A percentile compares a stretch with the other conserved stretches of the same genome.
Evolutionary conservation across 2,888 invertebrate species (phyloP).

Genomic region (Conomelus anceps): DNA sequence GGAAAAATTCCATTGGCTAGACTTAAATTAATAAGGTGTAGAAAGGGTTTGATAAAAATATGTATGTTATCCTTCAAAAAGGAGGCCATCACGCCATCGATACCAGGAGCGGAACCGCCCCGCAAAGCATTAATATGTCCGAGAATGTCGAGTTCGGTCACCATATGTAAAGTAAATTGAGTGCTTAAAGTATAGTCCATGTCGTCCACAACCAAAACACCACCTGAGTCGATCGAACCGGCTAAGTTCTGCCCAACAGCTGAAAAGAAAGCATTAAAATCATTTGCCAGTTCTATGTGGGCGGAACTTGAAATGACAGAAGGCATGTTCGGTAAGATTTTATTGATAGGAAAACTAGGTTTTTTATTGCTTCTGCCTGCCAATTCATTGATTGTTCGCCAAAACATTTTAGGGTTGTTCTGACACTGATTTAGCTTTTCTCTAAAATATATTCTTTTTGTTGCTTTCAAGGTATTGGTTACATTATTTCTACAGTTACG

Average conservation of each 20-base stretch:
- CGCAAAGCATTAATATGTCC: slow-evolving; percentile 1
- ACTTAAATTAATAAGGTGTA: too few relatives aligned
- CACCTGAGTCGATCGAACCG: slow-evolving; percentile 2
- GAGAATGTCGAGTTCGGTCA: slow-evolving; percentile 11
- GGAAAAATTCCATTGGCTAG: slow-evolving; percentile 21
- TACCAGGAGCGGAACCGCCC: too few relatives aligned
- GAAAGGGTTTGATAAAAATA: slow-evolving; percentile 14
- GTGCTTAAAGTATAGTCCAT: too few relatives aligned
- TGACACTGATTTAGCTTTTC: not conserved
- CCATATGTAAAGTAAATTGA: not conserved
- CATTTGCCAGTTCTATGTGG: not conserved
- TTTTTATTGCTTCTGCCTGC: not conserved
- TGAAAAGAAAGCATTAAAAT: too few relatives aligned
- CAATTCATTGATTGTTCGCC: slow-evolving; percentile 1
- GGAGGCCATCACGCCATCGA: slow-evolving; percentile 4
- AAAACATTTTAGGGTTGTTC: slow-evolving; percentile 4
- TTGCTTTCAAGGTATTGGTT: not conserved
- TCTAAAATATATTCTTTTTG: not conserved
- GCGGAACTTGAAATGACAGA: not conserved
- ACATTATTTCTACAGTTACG: not conserved
- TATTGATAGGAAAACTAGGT: not conserved
- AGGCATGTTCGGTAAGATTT: not conserved
- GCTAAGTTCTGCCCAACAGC: slow-evolving; percentile 10
- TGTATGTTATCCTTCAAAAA: slow-evolving; percentile 14
- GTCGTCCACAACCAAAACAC: slow-evolving; percentile 1